Percentiles rank a stretch among this genome's conserved stretches.
Conservation (phyloP, 2,113 vertebrate genomes). For the Phalacrocorax carbo region DNA sequence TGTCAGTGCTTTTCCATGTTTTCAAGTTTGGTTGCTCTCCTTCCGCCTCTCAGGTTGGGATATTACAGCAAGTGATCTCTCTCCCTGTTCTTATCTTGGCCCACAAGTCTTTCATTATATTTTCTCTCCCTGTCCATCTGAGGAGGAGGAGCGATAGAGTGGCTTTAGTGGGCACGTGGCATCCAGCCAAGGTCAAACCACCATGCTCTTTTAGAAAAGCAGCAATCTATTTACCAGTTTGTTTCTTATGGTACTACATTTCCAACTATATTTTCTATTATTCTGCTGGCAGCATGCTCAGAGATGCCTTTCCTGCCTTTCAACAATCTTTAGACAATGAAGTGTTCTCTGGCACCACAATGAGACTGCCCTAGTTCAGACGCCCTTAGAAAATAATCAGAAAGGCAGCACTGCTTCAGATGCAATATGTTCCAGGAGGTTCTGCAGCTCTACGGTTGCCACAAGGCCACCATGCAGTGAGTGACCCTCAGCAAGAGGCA, state of each 20-base stretch:
- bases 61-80: neutral
- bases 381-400: neutral
- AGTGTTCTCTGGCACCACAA: neutral
- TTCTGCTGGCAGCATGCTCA: neutral
- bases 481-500: neutral
- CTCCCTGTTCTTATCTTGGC: neutral
- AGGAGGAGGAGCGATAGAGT: neutral
- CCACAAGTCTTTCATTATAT: neutral
- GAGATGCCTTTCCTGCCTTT: neutral
- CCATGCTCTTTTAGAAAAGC: neutral
- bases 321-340: neutral
- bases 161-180: neutral
- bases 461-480: neutral
- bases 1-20: too few species aligned
- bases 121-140: neutral
- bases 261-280: neutral
- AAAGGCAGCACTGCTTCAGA: neutral
- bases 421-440: neutral
- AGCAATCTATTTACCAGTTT: neutral
- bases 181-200: neutral
- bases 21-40: too few species aligned
- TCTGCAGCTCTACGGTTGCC: neutral
- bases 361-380: neutral
- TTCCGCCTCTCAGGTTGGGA: too few species aligned
- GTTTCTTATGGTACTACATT: neutral